Conservation (phyloP, 92 coral and sea anemone species). For the Bergia sp. region DNA sequence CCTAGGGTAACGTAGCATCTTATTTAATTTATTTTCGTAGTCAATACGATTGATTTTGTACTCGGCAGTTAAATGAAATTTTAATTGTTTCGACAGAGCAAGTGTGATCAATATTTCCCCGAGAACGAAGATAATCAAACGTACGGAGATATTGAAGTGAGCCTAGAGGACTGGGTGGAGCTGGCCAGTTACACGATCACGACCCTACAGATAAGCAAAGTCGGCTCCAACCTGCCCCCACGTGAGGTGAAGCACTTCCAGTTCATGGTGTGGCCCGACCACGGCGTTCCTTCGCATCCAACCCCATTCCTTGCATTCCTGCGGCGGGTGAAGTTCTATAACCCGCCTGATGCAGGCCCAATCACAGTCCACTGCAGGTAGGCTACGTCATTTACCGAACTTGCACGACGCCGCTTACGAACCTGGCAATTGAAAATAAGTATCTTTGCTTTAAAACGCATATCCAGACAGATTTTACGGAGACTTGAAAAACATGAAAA, state of each 20-base stretch:
- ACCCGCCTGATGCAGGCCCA: slow-evolving; percentile 96
- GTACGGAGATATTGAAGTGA: slow-evolving; percentile 85
- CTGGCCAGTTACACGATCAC: slow-evolving; percentile 89
- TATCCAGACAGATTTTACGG: background rate
- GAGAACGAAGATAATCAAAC: slow-evolving; percentile 70
- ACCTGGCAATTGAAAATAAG: background rate
- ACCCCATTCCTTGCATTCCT: slow-evolving; percentile 94
- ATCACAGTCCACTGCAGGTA: slow-evolving; percentile 97
- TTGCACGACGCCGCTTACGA: background rate
- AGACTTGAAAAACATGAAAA: too few species aligned
- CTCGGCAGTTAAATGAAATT: background rate
- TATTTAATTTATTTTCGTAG: too few species aligned
- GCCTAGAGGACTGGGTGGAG: slow-evolving; percentile 89
- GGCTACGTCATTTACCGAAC: background rate
- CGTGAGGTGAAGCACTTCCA: slow-evolving; percentile 95
- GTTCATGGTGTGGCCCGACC: slow-evolving; percentile 98
- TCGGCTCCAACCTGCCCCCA: slow-evolving; percentile 51
- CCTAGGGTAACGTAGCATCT: too few species aligned
- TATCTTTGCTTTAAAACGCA: background rate
- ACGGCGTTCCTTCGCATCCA: slow-evolving; percentile 89
- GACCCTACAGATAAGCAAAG: slow-evolving; percentile 87
- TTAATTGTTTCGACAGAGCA: slow-evolving; percentile 58
- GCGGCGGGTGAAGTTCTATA: slow-evolving; percentile 87
- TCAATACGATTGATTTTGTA: background rate
- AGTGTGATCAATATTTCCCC: slow-evolving; percentile 97